Conservation (phyloP, 2,113 vertebrate species). For the Cnemophilus loriae region DNA sequence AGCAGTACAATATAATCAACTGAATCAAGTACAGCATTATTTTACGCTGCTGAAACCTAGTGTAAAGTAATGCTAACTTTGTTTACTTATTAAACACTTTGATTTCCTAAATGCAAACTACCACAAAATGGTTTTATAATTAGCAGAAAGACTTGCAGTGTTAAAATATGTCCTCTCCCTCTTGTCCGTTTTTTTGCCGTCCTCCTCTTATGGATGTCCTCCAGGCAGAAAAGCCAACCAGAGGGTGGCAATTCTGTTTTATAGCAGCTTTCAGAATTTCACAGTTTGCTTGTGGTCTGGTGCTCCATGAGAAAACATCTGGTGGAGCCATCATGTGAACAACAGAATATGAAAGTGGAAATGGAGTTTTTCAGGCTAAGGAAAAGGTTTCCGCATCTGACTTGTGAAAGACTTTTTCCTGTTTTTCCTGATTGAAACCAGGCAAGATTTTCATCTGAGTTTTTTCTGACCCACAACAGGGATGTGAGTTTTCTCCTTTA, state of each 20-base stretch:
- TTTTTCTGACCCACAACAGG: neutral
- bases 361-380: neutral
- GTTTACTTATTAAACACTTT: neutral
- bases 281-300: neutral
- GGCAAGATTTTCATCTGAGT: neutral
- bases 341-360: neutral
- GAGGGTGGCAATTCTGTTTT: neutral
- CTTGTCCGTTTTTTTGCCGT: rapidly evolving
- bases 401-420: neutral
- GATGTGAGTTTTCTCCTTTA: neutral
- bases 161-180: neutral
- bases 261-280: neutral
- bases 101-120: neutral
- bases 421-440: neutral
- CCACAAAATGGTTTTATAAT: neutral
- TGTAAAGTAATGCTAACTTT: neutral
- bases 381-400: neutral
- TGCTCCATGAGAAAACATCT: neutral
- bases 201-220: rapidly evolving
- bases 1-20: neutral
- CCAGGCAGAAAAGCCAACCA: neutral
- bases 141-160: neutral
- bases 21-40: too few relatives aligned
- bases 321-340: neutral
- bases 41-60: neutral